Evolutionary conservation across 2,113 vertebrate genomes (phyloP), one percentile per base, ranked within the genome.

Genomic region (Hydrochoerus hydrochaeris): DNA sequence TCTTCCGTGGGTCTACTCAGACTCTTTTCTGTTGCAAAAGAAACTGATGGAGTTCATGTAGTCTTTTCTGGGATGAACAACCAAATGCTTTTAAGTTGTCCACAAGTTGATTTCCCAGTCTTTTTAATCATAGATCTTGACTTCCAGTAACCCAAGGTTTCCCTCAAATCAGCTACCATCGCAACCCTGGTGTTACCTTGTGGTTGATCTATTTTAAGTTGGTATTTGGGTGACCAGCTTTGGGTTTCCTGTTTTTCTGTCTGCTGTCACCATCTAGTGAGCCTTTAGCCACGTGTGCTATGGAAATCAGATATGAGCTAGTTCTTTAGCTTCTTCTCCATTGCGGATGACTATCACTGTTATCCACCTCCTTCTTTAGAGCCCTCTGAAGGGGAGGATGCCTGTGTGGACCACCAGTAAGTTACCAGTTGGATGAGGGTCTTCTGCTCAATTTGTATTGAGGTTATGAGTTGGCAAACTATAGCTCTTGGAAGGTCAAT

Each of bases 11-110:
- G 12, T n/a, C 80, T 57, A 85, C 52, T 28, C 63, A 75, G 32
- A 84, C 38, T 96, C 8, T 52, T 71, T 52, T 32, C 28, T 67
- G 6, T 41, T 81, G 62, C 69, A 82, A 93, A 96, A 95, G 90
- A 86, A 91, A 89, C 81, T 52, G 5, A 35, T 71, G 26, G 38
- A 49, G 22, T 96, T 83, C 57, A 52, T 86, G 65, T 57, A 30
- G 11, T 35, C 62, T 91, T 83, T 91, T 84, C 63, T 57, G 69
- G 38, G 17, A 84, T n/a, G 38, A 92, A 83, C 57, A 58, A 62
- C 41, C 41, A 87, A 87, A 90, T 78, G 26, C 49, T 30, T 92
- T 52, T 80, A 54, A 11, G 22, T 62, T 82, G 78, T 83, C 30
- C 85, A 60, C 49, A 87, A 78, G 10, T 26, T 77, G 73, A 57